Conservation (phyloP, 1,140 invertebrate species). For the Drosophila persimilis region DNA sequence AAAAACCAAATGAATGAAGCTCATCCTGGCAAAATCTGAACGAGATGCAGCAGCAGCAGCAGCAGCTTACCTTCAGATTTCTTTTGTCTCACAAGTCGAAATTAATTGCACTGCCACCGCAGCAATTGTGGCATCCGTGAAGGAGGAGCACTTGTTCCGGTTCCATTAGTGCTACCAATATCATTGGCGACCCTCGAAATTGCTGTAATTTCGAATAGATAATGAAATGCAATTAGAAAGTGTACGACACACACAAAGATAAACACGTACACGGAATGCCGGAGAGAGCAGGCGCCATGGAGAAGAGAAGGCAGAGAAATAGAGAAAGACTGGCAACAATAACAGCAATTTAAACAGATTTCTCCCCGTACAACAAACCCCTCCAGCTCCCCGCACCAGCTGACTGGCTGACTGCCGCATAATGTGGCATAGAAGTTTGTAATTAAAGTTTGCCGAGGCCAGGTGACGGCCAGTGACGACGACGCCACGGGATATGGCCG, state of each 20-base stretch:
- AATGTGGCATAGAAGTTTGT: constrained; percentile 62
- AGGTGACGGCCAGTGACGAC: constrained; percentile 26
- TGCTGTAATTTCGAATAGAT: constrained; percentile 66
- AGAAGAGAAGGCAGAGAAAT: no score
- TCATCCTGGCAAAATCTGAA: constrained; percentile 11
- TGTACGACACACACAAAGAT: constrained; percentile 20
- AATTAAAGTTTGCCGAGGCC: constrained; percentile 74
- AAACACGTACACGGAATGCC: constrained; percentile 1
- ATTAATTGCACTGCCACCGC: constrained; percentile 59
- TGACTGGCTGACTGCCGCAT: constrained; percentile 34
- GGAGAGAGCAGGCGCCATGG: neutral
- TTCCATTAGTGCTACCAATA: constrained; percentile 45
- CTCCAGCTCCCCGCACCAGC: neutral
- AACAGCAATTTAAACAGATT: constrained; percentile 66
- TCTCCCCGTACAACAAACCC: constrained; percentile 1
- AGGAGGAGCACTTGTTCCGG: constrained; percentile 37
- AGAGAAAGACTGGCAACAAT: constrained; percentile 47
- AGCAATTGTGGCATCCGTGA: constrained; percentile 7
- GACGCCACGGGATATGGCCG: constrained; percentile 43
- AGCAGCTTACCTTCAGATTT: constrained; percentile 21
- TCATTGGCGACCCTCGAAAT: constrained; percentile 35
- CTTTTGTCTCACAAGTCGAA: constrained; percentile 37
- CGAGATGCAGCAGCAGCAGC: constrained; percentile 22
- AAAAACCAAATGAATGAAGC: constrained; percentile 34
- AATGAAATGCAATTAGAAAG: constrained; percentile 77